Evolutionary conservation across 2,888 invertebrate species (phyloP).

Genomic region (Isotomurus palustris): DNA sequence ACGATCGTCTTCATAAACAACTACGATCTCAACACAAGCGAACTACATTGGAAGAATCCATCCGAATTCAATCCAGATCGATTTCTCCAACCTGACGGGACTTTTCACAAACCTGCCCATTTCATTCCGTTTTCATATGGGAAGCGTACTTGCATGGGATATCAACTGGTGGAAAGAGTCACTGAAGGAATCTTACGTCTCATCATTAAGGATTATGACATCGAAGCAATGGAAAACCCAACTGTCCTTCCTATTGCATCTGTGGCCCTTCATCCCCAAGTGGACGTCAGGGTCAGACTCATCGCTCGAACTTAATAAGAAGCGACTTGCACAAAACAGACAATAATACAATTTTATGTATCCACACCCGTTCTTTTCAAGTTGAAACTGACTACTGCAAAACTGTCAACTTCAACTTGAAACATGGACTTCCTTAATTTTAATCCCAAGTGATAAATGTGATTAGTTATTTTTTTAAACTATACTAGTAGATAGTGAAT

Average conservation of each 20-base stretch:
- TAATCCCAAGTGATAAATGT: too few species aligned
- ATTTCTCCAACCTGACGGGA: constrained; percentile 59
- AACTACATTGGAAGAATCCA: constrained; percentile 68
- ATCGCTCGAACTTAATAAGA: constrained; percentile 27
- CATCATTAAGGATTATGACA: constrained; percentile 37
- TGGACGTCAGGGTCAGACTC: constrained; percentile 34
- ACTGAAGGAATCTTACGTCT: constrained; percentile 49
- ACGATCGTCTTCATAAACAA: constrained; percentile 81
- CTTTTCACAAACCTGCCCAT: constrained; percentile 62
- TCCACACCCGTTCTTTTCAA: not conserved
- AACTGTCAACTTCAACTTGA: not conserved
- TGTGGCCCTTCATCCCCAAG: constrained; percentile 43
- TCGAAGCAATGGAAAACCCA: constrained; percentile 24
- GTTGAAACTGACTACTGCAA: not conserved
- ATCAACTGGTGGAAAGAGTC: constrained; percentile 70
- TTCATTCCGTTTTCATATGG: constrained; percentile 83
- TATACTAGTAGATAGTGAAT: too few species aligned
- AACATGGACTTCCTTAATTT: not conserved
- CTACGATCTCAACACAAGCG: constrained; percentile 69
- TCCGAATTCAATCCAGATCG: constrained; percentile 68
- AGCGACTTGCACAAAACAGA: not conserved
- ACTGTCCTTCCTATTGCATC: constrained; percentile 39
- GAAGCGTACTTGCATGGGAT: constrained; percentile 79
- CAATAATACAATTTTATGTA: not conserved
- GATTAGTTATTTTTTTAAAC: too few species aligned